Base-by-base conservation (phyloP, 2,888 invertebrate genomes). In the Clistopyga incitator region DNA sequence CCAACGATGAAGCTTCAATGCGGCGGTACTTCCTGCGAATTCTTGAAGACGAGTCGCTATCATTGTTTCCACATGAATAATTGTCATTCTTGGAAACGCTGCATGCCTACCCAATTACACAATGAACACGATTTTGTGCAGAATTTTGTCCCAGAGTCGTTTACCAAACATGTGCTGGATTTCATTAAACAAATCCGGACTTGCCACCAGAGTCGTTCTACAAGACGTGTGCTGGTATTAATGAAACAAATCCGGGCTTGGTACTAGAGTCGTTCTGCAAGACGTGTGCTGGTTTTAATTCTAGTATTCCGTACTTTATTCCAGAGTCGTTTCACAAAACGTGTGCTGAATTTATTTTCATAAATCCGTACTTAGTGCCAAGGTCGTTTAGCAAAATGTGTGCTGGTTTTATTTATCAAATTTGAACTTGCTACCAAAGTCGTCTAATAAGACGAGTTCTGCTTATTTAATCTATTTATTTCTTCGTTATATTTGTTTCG, bases 11-110 rank as follows among this genome's bases (percentile, higher is more conserved):
- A 8, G n/a, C 1, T 52, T 29, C 15, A 18, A 85, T 84, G 85
- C 79, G 82, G 61, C 23, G 54, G 34, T 79, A 84, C 56, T 81
- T 85, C 20, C 18, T 79, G 18, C 54, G 68, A 23, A 82, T 84
- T 45, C 2, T 85, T 47, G 20, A 59, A 59, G 29, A 20, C 10
- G 29, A 79, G 11, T 61, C 71, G 45, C 29, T 84, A 13, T 23
- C 54, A 10, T 77, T 45, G 42, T 84, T 85, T 67, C 85, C 85
- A 2, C 47, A 15, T 38, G 25, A 79, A 2, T 75, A 64, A 20
- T 70, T 68, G n/a, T n/a, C n/a, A n/a, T 45, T 8, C 45, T 0
- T 45, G 45, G 45, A 45, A 45, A 45, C 13, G 11, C 11, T 11
- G 10, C 45, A 45, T 45, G 45, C 10, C 6, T 6, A 3, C 45